Conservation (phyloP, 1,140 invertebrate species). For the Drosophila pruinosa region DNA sequence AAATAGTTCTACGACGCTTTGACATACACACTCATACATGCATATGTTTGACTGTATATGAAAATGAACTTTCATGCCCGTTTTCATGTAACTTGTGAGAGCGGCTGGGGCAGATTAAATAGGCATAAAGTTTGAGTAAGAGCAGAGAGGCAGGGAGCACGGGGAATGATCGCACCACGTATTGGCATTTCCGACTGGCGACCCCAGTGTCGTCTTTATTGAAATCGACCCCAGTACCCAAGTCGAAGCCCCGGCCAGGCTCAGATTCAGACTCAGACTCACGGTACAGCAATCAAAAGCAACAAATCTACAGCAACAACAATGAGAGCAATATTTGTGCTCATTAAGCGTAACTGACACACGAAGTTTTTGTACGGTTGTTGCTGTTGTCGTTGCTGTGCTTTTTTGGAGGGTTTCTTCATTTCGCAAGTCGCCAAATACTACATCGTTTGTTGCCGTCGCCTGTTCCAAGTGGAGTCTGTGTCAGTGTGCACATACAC, state of each 20-base stretch:
- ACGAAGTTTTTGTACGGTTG: constrained; percentile 58
- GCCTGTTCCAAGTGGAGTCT: constrained; percentile 15
- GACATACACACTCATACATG: neutral
- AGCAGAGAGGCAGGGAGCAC: constrained; percentile 16
- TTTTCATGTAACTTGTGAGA: neutral
- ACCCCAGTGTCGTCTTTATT: constrained; percentile 56
- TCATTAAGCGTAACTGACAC: constrained; percentile 81
- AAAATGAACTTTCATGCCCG: neutral
- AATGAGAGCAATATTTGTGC: constrained; percentile 79
- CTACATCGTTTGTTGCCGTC: constrained; percentile 44
- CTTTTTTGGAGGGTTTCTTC: constrained; percentile 70
- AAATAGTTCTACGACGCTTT: constrained; percentile 10
- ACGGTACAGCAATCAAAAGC: constrained; percentile 70
- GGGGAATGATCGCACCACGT: constrained; percentile 34
- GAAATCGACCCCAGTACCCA: constrained; percentile 50
- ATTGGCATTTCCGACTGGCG: constrained; percentile 70
- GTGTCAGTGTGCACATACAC: neutral
- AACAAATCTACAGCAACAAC: constrained; percentile 71
- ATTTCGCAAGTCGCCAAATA: constrained; percentile 74
- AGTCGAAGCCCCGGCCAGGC: neutral
- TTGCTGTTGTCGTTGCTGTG: constrained; percentile 11
- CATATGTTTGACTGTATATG: neutral
- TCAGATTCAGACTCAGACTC: constrained; percentile 21
- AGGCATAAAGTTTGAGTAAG: neutral
- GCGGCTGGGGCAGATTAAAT: neutral